phyloP scores from a whole-genome alignment of 2,797 vertebrate genomes.

The Odontamblyopus rebecca region DNA sequence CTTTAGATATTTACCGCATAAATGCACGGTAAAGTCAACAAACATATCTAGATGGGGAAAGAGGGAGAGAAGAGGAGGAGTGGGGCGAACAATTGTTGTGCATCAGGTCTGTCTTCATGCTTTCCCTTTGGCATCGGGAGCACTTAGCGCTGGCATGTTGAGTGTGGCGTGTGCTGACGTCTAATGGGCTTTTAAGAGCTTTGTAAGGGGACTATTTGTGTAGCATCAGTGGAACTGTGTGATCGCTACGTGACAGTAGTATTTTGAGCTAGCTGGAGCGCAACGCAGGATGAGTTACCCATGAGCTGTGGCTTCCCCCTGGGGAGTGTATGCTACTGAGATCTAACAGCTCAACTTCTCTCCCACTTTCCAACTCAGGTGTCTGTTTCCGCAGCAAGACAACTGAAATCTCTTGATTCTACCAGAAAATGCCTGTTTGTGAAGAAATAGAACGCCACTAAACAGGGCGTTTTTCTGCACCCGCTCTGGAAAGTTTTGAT shows the following conservation, averaged over 20 bases:
- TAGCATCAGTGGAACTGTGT: conserved; percentile 69
- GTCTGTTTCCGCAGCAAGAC: conserved; percentile 71
- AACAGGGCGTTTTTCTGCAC: conserved; percentile 72
- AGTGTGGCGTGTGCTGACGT: conserved; percentile 61
- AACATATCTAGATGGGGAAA: conserved; percentile 53
- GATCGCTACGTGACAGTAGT: conserved; percentile 77
- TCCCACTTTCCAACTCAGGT: conserved; percentile 73
- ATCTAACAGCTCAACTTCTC: conserved; percentile 78
- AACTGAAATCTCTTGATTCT: conserved; percentile 76
- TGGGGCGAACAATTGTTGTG: conserved; percentile 58
- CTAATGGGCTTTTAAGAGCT: conserved; percentile 78
- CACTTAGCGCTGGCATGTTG: conserved; percentile 71
- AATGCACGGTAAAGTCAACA: conserved; percentile 73
- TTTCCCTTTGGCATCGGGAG: conserved; percentile 76
- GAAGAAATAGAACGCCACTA: conserved; percentile 77
- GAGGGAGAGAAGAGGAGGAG: conserved; percentile 19
- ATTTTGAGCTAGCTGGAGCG: conserved; percentile 63
- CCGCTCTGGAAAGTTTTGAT: conserved; percentile 68
- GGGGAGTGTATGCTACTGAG: conserved; percentile 66
- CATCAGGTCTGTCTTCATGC: conserved; percentile 64
- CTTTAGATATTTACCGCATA: conserved; percentile 65
- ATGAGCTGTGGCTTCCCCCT: conserved; percentile 63
- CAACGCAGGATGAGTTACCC: conserved; percentile 61
- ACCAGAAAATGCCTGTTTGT: conserved; percentile 74
- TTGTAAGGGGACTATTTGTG: conserved; percentile 76